Percentiles rank a stretch among this genome's conserved stretches.
These are phyloP conservation scores for Acanthaster planci DNA, from an alignment of 35 echinoderm and acorn worm genomes.

Conservation along the genomic window DNA sequence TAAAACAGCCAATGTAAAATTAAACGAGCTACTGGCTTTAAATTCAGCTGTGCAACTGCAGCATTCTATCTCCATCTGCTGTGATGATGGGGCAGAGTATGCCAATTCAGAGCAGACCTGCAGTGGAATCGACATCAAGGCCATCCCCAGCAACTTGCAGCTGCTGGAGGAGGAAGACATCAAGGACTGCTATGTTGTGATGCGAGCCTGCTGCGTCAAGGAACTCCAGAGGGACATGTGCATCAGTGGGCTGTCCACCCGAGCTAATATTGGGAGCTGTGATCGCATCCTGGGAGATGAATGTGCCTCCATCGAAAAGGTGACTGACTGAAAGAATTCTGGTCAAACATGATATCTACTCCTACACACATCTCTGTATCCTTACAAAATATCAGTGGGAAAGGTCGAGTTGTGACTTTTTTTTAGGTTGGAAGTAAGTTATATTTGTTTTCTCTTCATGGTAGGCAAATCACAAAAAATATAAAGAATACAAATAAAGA, in stretches of 20 bases:
- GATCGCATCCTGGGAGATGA: slow-evolving; percentile 4
- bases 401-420: too few species aligned
- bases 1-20: too few species aligned
- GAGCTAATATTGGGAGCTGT: slow-evolving; percentile 51
- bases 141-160: slow-evolving; percentile 9
- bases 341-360: too few species aligned
- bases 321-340: background rate
- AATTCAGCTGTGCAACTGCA: slow-evolving; percentile 24
- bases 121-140: slow-evolving; percentile 23
- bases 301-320: slow-evolving; percentile 66
- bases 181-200: slow-evolving; percentile 39
- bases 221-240: slow-evolving; percentile 33
- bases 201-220: slow-evolving; percentile 62
- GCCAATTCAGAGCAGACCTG: slow-evolving; percentile 48
- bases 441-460: too few species aligned
- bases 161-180: slow-evolving; percentile 11
- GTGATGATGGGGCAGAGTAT: slow-evolving; percentile 51
- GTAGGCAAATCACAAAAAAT: too few species aligned
- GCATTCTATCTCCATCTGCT: slow-evolving; percentile 67
- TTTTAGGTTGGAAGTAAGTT: too few species aligned
- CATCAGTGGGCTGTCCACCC: slow-evolving; percentile 28
- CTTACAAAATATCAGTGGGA: too few species aligned
- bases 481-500: too few species aligned
- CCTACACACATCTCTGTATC: too few species aligned
- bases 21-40: background rate